Conservation (phyloP, 2,797 vertebrate species). For the Caiman crocodilus region DNA sequence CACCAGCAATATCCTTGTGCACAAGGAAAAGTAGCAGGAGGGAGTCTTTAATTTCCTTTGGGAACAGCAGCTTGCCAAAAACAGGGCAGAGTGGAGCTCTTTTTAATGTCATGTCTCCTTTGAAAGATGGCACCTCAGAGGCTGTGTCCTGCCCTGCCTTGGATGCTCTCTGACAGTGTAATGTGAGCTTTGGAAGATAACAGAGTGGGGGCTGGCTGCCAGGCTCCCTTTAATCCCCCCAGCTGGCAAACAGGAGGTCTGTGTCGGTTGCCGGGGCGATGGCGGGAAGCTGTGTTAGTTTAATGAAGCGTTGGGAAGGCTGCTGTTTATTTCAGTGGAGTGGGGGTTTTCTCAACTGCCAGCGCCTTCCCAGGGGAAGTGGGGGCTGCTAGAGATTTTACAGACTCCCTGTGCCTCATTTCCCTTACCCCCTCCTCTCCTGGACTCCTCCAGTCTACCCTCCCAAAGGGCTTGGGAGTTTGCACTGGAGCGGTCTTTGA, state of each 20-base stretch:
- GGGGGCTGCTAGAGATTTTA: neutral
- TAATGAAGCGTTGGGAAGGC: conserved; percentile 71
- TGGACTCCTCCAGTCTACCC: neutral
- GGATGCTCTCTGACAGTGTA: conserved; percentile 32
- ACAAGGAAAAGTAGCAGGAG: neutral
- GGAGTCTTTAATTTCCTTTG: neutral
- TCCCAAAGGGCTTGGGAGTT: neutral
- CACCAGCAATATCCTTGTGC: neutral
- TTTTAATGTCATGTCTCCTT: neutral
- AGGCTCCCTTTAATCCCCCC: conserved; percentile 70
- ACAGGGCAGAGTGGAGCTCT: neutral
- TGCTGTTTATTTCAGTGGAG: conserved; percentile 60
- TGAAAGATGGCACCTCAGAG: neutral
- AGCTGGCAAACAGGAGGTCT: conserved; percentile 74
- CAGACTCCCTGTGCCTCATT: neutral
- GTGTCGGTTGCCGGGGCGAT: conserved; percentile 70
- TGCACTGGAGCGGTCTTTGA: neutral
- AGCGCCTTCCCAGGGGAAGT: neutral
- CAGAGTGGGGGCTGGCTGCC: conserved; percentile 59
- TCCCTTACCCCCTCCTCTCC: neutral
- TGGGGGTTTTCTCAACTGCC: neutral
- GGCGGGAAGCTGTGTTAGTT: conserved; percentile 68
- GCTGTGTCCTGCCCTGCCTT: neutral
- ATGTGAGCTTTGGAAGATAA: conserved; percentile 19
- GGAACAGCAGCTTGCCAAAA: neutral